Percentiles rank a stretch among this genome's conserved stretches.
Evolutionary conservation across 37 sponge, comb jelly and placozoan genomes (phyloP).

Genomic region (Hormiphora californensis): DNA sequence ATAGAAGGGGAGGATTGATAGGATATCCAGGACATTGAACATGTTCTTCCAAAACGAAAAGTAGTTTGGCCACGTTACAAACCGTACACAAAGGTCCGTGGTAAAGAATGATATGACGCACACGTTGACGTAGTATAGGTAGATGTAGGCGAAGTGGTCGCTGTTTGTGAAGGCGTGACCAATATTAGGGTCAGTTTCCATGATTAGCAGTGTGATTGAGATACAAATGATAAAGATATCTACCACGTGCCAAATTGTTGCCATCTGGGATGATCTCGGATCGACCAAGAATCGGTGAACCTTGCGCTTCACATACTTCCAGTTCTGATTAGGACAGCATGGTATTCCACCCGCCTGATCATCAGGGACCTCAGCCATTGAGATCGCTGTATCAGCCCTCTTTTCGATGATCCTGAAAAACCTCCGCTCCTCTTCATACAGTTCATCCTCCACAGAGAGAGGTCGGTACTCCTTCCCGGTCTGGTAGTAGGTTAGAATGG

Average conservation of each 20-base stretch:
- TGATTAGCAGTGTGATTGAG: constrained; percentile 2
- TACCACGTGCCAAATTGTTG: constrained; percentile 29
- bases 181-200: constrained; percentile 29
- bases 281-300: constrained; percentile 42
- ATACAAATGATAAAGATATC: constrained; percentile 29
- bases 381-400: neutral
- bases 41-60: constrained; percentile 14
- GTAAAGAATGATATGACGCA: constrained; percentile 32
- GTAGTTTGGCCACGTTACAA: neutral
- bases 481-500: constrained; percentile 39
- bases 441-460: constrained; percentile 2
- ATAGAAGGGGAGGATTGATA: constrained; percentile 42
- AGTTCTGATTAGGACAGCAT: neutral
- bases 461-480: constrained; percentile 34
- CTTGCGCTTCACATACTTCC: neutral
- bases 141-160: neutral
- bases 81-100: constrained; percentile 8
- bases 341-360: neutral
- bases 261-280: constrained; percentile 3
- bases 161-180: neutral
- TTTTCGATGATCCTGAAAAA: constrained; percentile 10
- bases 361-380: neutral
- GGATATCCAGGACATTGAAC: constrained; percentile 45
- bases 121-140: neutral
- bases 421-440: constrained; percentile 19